Evolutionary conservation across 2,797 vertebrate species (phyloP).

Genomic region (Sebastes vulpes): DNA sequence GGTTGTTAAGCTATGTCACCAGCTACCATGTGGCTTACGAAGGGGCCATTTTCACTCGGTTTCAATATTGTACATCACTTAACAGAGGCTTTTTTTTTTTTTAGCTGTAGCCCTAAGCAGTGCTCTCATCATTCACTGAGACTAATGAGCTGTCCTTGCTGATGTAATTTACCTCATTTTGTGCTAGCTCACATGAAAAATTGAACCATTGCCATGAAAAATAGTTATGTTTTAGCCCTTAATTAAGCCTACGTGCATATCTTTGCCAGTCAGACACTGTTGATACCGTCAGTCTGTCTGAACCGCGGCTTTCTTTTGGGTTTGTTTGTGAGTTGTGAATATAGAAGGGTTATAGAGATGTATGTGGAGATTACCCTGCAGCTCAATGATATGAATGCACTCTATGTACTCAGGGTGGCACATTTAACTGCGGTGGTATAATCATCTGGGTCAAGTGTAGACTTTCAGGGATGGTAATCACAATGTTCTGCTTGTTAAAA

Average conservation of each 20-base stretch:
- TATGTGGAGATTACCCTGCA: neutral
- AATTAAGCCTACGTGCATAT: conserved; percentile 46
- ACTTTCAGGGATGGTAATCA: conserved; percentile 1
- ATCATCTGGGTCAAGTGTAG: neutral
- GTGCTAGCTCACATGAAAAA: conserved; percentile 60
- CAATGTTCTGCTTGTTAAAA: neutral
- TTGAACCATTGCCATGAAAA: conserved; percentile 47
- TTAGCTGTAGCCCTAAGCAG: conserved; percentile 38
- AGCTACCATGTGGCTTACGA: neutral
- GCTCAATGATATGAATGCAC: conserved; percentile 2
- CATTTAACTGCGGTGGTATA: neutral
- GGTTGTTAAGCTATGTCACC: neutral
- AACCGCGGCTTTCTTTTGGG: conserved; percentile 18
- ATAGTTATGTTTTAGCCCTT: conserved; percentile 37
- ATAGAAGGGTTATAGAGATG: neutral
- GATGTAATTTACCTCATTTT: conserved; percentile 70
- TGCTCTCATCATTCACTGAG: conserved; percentile 66
- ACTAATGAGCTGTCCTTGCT: conserved; percentile 72
- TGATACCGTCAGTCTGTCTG: conserved; percentile 17
- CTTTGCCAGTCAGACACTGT: conserved; percentile 19
- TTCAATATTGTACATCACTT: conserved; percentile 42
- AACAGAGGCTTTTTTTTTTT: conserved; percentile 19
- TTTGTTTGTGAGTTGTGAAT: conserved; percentile 26
- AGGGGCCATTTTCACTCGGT: conserved; percentile 22
- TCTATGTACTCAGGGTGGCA: neutral